Base-by-base conservation (phyloP, 1,140 invertebrate genomes). In the Microvelia longipes region DNA sequence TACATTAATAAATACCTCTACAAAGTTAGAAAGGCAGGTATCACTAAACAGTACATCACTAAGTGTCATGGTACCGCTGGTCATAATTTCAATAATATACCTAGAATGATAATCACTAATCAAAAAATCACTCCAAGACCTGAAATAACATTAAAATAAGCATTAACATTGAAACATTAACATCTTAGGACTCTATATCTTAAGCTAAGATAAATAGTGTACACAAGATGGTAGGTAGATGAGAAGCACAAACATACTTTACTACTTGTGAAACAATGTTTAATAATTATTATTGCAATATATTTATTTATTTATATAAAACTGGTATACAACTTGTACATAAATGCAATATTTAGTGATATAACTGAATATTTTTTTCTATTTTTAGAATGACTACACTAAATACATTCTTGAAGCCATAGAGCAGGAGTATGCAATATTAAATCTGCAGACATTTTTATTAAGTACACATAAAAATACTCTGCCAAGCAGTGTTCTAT, bases 1-100 rank as follows among this genome's bases (percentile, higher is more conserved):
- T 24, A 66, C 1, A 50, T 24, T 66, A 35, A 62, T 68, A 69
- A 66, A 73, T 80, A 88, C 87, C 83, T 97, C 94, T 82, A 93
- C 95, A 76, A 96, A 95, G 80, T 93, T 94, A 79, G 93, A 94
- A 70, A 96, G 84, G 63, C 91, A 89, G 72, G 89, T 87, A 79
- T 95, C 91, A 82, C 93, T 92, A 79, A 91, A 90, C 13, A 97
- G 81, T 77, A 96, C 89, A 82, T 96, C 94, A 72, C 87, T 83
- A 29, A 96, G 81, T 61, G 85, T 85, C 24, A 96, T 85, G 78
- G 83, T 85, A 68, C 86, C 87, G 82, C 84, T 88, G 11, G 90
- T 94, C 73, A 91, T 81, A 68, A 95, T 83, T 80, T 96, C 92
- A 73, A 96, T 88, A 81, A 94, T 92, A 82, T 94, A 89, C 79